A percentile compares a stretch with the other conserved stretches of the same genome.
These are phyloP conservation scores for Pachycephus smyrnensis DNA, from an alignment of 2,888 invertebrate species.

Conservation along the genomic window DNA sequence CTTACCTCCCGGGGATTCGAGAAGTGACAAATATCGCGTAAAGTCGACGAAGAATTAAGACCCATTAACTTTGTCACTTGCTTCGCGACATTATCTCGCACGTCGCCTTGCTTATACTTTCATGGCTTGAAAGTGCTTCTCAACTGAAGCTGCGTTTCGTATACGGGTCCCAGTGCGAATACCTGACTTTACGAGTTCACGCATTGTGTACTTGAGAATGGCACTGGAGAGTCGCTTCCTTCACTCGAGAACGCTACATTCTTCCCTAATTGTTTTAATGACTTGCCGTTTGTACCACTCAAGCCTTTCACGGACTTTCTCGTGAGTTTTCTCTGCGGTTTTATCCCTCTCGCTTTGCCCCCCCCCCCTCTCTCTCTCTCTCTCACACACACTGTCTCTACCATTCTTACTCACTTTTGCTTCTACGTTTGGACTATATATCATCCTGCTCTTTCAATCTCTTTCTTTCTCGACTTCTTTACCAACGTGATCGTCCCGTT, in stretches of 20 bases:
- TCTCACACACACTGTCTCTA: slow-evolving; percentile 17
- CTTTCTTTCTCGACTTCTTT: background rate
- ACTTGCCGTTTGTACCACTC: slow-evolving; percentile 36
- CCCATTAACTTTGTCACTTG: background rate
- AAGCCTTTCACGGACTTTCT: slow-evolving; percentile 12
- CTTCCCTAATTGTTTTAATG: slow-evolving; percentile 57
- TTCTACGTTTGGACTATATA: slow-evolving; percentile 3
- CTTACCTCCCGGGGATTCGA: background rate
- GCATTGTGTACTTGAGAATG: background rate
- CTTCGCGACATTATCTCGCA: background rate
- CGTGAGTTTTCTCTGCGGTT: slow-evolving; percentile 11
- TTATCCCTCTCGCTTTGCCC: slow-evolving; percentile 3
- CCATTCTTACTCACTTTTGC: slow-evolving; percentile 19
- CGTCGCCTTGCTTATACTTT: background rate
- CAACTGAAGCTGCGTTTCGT: background rate
- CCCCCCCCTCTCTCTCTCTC: slow-evolving; percentile 8
- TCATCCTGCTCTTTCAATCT: no score
- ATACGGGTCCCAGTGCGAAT: background rate
- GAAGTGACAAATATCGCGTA: background rate
- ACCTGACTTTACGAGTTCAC: background rate
- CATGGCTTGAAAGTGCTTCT: background rate
- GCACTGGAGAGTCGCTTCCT: background rate
- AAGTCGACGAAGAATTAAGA: background rate
- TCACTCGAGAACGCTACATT: slow-evolving; percentile 15
- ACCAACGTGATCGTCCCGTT: background rate